phyloP scores from a whole-genome alignment of 2,888 invertebrate species.

The Conomelus anceps region DNA sequence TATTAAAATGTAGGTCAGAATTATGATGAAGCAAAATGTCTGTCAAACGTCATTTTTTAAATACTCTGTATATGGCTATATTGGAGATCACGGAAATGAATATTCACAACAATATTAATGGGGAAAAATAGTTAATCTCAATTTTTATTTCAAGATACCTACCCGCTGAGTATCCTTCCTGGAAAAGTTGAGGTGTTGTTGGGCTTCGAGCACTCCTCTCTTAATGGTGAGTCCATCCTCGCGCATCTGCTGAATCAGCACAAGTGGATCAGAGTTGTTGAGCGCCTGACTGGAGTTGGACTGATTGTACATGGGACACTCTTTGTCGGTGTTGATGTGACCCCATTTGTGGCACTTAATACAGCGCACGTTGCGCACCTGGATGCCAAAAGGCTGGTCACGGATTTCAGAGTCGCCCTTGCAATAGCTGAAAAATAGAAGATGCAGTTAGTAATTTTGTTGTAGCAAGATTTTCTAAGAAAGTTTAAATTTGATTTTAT shows the following conservation, averaged over 20 bases:
- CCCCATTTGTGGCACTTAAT: conserved; percentile 99
- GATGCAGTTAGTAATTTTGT: not conserved
- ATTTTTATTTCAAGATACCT: not conserved
- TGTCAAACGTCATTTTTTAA: no score
- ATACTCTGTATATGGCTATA: no score
- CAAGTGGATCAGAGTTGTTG: conserved; percentile 57
- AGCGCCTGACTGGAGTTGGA: conserved; percentile 63
- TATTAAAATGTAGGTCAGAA: no score
- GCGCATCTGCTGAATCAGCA: conserved; percentile 81
- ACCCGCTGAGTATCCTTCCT: not conserved
- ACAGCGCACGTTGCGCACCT: conserved; percentile 94
- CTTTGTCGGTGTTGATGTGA: conserved; percentile 94
- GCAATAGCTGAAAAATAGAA: conserved; percentile 61
- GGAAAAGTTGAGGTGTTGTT: conserved; percentile 41
- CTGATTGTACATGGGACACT: conserved; percentile 86
- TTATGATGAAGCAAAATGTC: no score
- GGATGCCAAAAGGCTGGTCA: conserved; percentile 97
- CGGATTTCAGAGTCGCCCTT: conserved; percentile 96
- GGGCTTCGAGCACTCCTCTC: conserved; percentile 51
- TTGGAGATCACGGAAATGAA: not conserved
- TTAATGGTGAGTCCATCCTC: conserved; percentile 88
- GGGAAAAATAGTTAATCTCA: not conserved
- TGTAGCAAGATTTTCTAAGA: no score
- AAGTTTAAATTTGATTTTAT: no score
- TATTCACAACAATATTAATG: not conserved